Base-by-base conservation (phyloP, 2,113 vertebrate genomes). In the Pygoscelis antarcticus region DNA sequence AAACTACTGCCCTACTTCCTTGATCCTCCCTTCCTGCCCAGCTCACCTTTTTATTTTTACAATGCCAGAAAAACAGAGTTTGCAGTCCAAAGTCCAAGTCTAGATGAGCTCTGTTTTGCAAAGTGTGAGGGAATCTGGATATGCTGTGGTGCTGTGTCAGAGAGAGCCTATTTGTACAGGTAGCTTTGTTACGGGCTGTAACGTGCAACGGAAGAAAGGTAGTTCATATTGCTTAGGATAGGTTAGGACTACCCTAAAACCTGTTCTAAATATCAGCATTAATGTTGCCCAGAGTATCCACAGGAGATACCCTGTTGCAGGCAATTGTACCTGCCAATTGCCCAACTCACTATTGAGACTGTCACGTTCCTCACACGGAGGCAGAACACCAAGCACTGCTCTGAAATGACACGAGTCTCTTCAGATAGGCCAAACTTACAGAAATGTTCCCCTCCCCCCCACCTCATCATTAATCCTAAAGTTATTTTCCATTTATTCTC, bases 1-100 rank as follows among this genome's bases (percentile, higher is more conserved):
- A 76, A 72, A 85, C 29, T 25, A 65, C 70, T 49, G 54, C 30
- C 30, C 38, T 64, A 22, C 16, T 90, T 94, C 84, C 84, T 78
- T 52, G 52, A 79, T 30, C 85, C 91, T 72, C 70, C 78, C 65
- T 91, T 94, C 87, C 96, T 80, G 84, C 14, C 77, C 61, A 87
- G 57, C 47, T 82, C 57, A 76, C 91, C 16, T 70, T 62, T 55
- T 49, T 34, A 30, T 51, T 79, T 90, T 83, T 58, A 36, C 32
- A 32, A 12, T 13, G 9, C 29, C 2, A 2, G 54, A 69, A 92
- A 74, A 74, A 74, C 0, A 54, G 26, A 70, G 32, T 8, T 25
- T 7, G 11, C 21, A 89, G 74, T 20, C 40, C 32, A 25, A 78
- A 96, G 87, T 47, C 47, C 61, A 91, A 55, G 14, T 29, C 61